Base-by-base conservation (phyloP, 1,140 invertebrate species). In the Tetragnatha versicolor region DNA sequence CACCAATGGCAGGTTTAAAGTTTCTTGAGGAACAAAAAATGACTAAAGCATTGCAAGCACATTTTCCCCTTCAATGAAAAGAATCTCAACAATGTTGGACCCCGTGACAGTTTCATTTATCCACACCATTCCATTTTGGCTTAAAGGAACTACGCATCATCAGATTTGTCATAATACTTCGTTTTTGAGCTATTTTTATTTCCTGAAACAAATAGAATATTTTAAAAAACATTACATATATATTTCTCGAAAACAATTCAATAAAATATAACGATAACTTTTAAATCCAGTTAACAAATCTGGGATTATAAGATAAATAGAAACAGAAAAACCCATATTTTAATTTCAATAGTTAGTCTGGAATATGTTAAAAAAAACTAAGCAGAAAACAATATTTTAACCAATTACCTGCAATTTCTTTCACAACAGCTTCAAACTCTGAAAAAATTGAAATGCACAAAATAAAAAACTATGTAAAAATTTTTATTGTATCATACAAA, bases 1-100 rank as follows among this genome's bases (percentile, higher is more conserved):
- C 72, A 61, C 72, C 33, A 22, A 49, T 75, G 72, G 72, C 72
- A 75, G 72, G 72, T 75, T 75, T 61, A 17, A 45, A 49, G 39
- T 33, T 27, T 63, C 42, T 63, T 42, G 33, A 73, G 69, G 51
- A 73, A 60, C 66, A 69, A 53, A 69, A 69, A 51, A 68, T 69
- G 66, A 69, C 66, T 69, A 69, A 69, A 53, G 42, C 66, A 69
- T 53, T 22, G 49, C 49, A 69, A 63, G 33, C 60, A 63, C 35
- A 53, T 69, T 53, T 69, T 69, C 17, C 37, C 27, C 31, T 49
- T 25, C 17, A 35, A 12, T 66, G 20, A 37, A 27, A 63, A n/a
- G 6, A 53, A 53, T 27, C 20, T 69, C 49, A 35, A 69, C 17
- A 35, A 45, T 49, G 37, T 69, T 72, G 68, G 68, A 72, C 68